Percentiles rank a stretch among this genome's conserved stretches.
phyloP scores from a whole-genome alignment of 2,113 vertebrate genomes.

The Hemiprocne comata region DNA sequence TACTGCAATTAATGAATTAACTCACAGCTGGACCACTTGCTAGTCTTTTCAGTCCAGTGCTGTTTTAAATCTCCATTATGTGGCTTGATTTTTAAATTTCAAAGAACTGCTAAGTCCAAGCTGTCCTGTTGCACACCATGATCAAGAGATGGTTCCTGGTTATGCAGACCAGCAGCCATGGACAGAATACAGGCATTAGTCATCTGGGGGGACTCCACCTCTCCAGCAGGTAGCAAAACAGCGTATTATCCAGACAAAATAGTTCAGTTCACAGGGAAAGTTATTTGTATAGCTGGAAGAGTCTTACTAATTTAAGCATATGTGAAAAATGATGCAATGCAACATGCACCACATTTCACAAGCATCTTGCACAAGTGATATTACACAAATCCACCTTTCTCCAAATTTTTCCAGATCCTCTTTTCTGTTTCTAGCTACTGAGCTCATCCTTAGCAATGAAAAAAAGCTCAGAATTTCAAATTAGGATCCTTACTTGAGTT shows the following conservation, averaged over 20 bases:
- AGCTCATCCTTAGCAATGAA: neutral
- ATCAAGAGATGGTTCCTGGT: neutral
- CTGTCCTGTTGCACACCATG: neutral
- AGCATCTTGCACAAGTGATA: constrained; percentile 6
- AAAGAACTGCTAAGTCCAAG: neutral
- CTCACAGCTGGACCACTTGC: neutral
- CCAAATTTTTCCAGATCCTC: constrained; percentile 7
- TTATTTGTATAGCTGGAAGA: neutral
- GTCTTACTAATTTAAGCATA: neutral
- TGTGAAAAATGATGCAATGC: neutral
- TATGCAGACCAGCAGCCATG: neutral
- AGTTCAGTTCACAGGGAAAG: neutral
- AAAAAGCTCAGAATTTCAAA: neutral
- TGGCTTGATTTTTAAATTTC: constrained; percentile 4
- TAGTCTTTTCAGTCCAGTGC: neutral
- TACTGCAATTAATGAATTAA: constrained; percentile 32
- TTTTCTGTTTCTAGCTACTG: constrained; percentile 31
- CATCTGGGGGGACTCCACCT: neutral
- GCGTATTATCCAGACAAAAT: neutral
- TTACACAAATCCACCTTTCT: constrained; percentile 40
- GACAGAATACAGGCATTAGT: neutral
- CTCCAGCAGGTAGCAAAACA: neutral
- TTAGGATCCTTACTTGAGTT: neutral
- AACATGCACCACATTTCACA: neutral
- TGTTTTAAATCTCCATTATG: neutral